Conservation (phyloP, 2,888 invertebrate genomes). For the Invenusta paracnida region DNA sequence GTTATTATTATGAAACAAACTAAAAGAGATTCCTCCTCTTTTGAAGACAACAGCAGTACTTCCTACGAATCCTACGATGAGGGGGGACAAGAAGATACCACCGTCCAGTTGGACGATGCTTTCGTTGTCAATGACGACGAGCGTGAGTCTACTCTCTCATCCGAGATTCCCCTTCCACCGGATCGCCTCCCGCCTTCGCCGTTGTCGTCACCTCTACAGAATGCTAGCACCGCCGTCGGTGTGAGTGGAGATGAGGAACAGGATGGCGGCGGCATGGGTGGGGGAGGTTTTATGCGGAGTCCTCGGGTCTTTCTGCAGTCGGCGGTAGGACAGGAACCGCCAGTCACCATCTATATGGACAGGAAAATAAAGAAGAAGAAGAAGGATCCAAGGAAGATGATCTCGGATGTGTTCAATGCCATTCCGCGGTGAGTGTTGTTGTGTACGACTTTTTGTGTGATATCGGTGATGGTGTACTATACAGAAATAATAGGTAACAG, state of each 20-base stretch:
- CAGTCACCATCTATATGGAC: slow-evolving; percentile 2
- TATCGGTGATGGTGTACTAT: no score
- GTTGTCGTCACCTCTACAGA: not conserved
- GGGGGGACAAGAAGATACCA: not conserved
- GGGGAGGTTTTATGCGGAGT: not conserved
- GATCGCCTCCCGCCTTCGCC: no score
- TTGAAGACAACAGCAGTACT: no score
- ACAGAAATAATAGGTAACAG: no score
- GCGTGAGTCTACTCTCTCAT: not conserved
- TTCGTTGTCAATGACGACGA: not conserved
- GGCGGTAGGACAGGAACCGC: slow-evolving; percentile 2
- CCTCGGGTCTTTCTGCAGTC: not conserved
- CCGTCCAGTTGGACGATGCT: not conserved
- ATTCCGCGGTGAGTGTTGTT: not conserved
- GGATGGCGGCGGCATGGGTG: not conserved
- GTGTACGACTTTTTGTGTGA: no score
- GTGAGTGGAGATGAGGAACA: not conserved
- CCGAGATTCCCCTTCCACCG: not conserved
- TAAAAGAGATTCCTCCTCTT: no score
- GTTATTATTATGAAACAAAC: no score
- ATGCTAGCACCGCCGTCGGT: not conserved
- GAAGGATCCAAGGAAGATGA: not conserved
- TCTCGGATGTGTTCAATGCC: not conserved
- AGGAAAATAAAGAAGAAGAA: not conserved
- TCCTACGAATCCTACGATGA: slow-evolving; percentile 12